phyloP scores from a whole-genome alignment of 2,113 vertebrate species.

The Xiphophorus hellerii region DNA sequence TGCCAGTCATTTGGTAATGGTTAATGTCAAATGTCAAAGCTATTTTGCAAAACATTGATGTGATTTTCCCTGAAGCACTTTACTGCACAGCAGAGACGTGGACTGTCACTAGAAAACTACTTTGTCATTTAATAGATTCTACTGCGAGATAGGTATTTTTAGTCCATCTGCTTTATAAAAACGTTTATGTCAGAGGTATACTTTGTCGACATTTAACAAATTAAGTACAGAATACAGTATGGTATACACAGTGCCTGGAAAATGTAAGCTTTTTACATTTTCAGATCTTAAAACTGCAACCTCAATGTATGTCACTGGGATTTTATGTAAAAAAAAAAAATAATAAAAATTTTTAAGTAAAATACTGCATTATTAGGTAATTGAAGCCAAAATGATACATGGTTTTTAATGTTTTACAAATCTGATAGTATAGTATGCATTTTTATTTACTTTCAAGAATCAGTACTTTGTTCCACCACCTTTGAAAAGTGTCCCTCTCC shows the following conservation, averaged over 20 bases:
- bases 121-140: slow-evolving; percentile 6
- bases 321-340: neutral
- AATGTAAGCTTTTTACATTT: neutral
- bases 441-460: no score
- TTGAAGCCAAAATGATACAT: no score
- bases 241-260: neutral
- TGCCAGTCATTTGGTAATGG: slow-evolving; percentile 47
- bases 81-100: neutral
- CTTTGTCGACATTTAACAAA: slow-evolving; percentile 4
- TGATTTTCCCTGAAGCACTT: slow-evolving; percentile 19
- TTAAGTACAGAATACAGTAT: neutral
- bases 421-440: no score
- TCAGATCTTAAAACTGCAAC: neutral
- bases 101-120: neutral
- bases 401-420: no score
- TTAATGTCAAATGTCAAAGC: slow-evolving; percentile 48
- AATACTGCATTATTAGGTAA: neutral
- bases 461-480: no score
- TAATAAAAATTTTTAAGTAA: no score
- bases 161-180: slow-evolving; percentile 1
- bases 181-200: neutral
- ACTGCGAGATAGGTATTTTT: neutral
- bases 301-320: neutral
- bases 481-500: no score
- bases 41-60: slow-evolving; percentile 8